phyloP scores from a whole-genome alignment of 2,797 vertebrate species.

The Tragelaphus oryx region DNA sequence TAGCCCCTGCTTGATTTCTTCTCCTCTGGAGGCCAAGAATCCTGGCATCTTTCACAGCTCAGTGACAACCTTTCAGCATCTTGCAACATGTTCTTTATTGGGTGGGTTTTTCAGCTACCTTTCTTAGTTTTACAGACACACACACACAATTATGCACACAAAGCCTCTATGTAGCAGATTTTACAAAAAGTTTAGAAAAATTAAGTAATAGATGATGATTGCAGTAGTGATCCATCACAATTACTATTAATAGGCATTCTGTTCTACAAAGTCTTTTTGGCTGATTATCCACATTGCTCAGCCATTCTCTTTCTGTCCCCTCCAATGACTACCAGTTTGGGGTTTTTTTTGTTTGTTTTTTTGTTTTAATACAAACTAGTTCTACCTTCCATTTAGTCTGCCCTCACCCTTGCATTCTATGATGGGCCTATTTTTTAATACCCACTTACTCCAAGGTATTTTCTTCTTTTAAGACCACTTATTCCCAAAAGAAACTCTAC shows the following conservation, averaged over 20 bases:
- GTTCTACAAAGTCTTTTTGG: not conserved
- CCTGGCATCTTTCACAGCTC: not conserved
- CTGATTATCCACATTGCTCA: not conserved
- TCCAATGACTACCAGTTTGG: not conserved
- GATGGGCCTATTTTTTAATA: not conserved
- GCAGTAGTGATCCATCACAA: not conserved
- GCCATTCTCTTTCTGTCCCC: not conserved
- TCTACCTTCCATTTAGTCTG: not conserved
- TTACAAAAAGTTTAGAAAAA: not conserved
- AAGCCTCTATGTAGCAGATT: not conserved
- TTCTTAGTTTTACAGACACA: not conserved
- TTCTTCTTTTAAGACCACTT: not conserved
- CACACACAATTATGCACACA: not conserved
- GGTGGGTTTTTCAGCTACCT: not conserved
- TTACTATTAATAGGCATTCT: not conserved
- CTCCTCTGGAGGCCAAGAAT: not conserved
- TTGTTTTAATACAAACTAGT: not conserved
- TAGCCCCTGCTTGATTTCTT: not conserved
- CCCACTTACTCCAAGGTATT: not conserved
- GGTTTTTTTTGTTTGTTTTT: accelerated
- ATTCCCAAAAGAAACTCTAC: slow-evolving; percentile 1
- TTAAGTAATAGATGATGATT: not conserved
- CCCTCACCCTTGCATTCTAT: not conserved
- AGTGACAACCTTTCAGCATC: not conserved
- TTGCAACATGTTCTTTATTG: not conserved